phyloP scores from a whole-genome alignment of 1,140 invertebrate genomes.

The Brachionus asplanchnoidis region DNA sequence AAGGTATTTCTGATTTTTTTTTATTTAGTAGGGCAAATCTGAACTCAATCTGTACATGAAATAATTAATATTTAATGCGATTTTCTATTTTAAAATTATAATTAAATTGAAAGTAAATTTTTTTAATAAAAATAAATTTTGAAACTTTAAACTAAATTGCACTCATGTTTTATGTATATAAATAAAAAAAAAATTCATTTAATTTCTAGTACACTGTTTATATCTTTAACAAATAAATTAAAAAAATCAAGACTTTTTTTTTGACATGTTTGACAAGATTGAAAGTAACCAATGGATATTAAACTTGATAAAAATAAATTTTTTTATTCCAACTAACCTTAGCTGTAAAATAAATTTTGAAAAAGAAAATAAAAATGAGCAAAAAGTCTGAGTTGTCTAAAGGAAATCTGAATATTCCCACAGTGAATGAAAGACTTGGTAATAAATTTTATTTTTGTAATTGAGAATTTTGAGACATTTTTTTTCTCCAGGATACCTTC shows the following conservation, averaged over 20 bases:
- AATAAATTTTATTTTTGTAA: neutral
- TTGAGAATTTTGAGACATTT: neutral
- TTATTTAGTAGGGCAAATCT: too few relatives aligned
- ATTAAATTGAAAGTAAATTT: too few relatives aligned
- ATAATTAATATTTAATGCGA: too few relatives aligned
- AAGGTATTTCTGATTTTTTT: too few relatives aligned
- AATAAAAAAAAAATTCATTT: too few relatives aligned
- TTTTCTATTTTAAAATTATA: too few relatives aligned
- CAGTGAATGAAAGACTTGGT: conserved; percentile 16
- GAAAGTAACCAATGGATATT: conserved; percentile 6
- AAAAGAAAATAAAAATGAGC: neutral
- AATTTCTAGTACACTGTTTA: too few relatives aligned
- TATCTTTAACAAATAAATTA: too few relatives aligned
- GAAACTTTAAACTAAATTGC: too few relatives aligned
- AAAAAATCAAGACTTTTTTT: neutral
- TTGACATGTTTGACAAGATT: neutral
- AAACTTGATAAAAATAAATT: neutral
- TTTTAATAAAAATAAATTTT: too few relatives aligned
- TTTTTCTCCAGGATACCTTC: conserved; percentile 47
- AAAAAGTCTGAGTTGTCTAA: neutral
- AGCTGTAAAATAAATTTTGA: neutral
- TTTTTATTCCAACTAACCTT: neutral
- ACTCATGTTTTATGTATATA: too few relatives aligned
- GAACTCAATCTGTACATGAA: too few relatives aligned
- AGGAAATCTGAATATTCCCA: neutral